These are phyloP conservation scores for Malachius bipustulatus DNA, from an alignment of 2,888 invertebrate genomes.

Conservation along the genomic window DNA sequence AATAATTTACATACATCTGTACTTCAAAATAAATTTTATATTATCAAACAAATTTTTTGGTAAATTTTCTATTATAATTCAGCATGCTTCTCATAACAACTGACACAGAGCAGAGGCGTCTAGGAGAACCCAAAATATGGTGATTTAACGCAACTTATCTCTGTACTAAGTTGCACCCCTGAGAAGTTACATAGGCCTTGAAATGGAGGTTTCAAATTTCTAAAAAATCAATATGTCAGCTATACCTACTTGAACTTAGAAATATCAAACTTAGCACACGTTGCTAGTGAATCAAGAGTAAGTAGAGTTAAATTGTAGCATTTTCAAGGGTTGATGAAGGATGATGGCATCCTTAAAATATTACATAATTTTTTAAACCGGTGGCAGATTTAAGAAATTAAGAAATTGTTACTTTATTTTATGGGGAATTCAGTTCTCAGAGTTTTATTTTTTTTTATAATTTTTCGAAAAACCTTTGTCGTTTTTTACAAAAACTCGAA, in stretches of 20 bases:
- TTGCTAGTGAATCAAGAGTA: not conserved
- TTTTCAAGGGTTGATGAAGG: not conserved
- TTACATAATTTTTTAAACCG: not conserved
- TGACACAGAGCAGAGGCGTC: conserved; percentile 1
- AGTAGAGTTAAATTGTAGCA: conserved; percentile 1
- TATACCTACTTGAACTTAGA: not conserved
- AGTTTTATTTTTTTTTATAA: not conserved
- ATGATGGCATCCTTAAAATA: conserved; percentile 2
- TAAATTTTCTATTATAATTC: too few relatives aligned
- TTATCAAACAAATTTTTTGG: too few relatives aligned
- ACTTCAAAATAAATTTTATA: too few relatives aligned
- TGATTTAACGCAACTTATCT: conserved; percentile 2
- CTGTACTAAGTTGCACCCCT: conserved; percentile 2
- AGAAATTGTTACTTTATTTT: conserved; percentile 2
- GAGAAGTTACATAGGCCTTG: conserved; percentile 1
- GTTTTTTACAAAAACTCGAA: not conserved
- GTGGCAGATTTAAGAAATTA: not conserved
- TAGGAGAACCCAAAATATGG: conserved; percentile 2
- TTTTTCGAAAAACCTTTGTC: conserved; percentile 3
- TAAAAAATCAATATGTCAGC: conserved; percentile 1
- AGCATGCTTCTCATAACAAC: not conserved
- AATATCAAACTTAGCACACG: conserved; percentile 2
- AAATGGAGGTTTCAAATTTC: not conserved
- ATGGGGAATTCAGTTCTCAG: not conserved
- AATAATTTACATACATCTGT: too few relatives aligned